Percentiles rank a stretch among this genome's conserved stretches.
Evolutionary conservation across 2,888 invertebrate species (phyloP).

Genomic region (Andrena camellia): DNA sequence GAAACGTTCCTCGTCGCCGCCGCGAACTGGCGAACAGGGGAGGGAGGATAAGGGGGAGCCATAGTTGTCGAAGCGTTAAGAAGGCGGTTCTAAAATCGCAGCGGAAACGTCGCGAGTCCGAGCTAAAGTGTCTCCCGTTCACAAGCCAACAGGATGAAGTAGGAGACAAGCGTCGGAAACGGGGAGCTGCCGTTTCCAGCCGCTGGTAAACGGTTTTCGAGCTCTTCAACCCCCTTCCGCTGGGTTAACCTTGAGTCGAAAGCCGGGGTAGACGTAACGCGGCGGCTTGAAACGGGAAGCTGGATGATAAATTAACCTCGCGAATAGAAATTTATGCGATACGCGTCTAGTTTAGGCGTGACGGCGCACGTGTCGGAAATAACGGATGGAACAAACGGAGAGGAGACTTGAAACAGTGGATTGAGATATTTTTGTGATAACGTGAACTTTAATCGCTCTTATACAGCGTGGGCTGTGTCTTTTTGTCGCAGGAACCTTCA

Average conservation of each 20-base stretch:
- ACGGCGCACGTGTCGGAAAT: background rate
- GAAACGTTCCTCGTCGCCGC: constrained; percentile 22
- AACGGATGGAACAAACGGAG: too few relatives aligned
- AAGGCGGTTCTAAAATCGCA: constrained; percentile 43
- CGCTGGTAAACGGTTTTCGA: constrained; percentile 44
- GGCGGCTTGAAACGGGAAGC: background rate
- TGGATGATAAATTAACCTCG: constrained; percentile 36
- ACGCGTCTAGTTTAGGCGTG: background rate
- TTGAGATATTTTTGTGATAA: too few relatives aligned
- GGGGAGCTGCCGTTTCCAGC: constrained; percentile 46
- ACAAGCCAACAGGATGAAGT: constrained; percentile 39
- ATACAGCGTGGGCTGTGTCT: too few relatives aligned
- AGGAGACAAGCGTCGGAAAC: constrained; percentile 46
- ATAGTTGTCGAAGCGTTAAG: constrained; percentile 50
- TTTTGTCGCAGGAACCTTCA: too few relatives aligned
- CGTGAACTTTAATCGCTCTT: too few relatives aligned
- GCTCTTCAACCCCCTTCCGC: constrained; percentile 18
- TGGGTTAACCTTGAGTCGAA: constrained; percentile 22
- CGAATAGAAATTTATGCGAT: constrained; percentile 35
- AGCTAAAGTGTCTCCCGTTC: constrained; percentile 39
- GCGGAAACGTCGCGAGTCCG: constrained; percentile 31
- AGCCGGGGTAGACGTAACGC: constrained; percentile 4
- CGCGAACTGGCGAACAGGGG: background rate
- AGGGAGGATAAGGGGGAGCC: too few relatives aligned
- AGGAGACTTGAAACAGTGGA: too few relatives aligned